Conservation (phyloP, 53 echinoderm and acorn worm genomes). For the Echinometra lucunter region DNA sequence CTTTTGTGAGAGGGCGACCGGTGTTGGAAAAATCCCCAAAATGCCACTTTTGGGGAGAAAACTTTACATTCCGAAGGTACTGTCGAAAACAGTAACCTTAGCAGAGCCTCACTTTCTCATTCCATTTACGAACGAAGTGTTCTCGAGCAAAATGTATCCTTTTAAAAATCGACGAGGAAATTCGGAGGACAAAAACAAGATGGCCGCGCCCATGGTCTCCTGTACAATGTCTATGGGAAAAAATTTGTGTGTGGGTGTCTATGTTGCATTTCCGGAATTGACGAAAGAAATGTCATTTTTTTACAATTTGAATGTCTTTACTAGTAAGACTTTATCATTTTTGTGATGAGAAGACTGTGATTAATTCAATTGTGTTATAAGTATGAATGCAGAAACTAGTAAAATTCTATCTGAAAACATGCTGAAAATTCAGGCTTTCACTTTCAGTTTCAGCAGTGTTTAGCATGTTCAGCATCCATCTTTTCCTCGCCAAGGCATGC, state of each 20-base stretch:
- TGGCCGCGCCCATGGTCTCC: constrained; percentile 84
- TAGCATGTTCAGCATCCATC: no score
- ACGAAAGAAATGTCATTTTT: not conserved
- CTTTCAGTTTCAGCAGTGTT: no score
- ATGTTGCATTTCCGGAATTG: not conserved
- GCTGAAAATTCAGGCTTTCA: no score
- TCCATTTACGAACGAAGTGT: constrained; percentile 80
- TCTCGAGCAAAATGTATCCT: constrained; percentile 80
- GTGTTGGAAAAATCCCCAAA: constrained; percentile 55
- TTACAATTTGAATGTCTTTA: not conserved
- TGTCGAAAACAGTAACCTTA: constrained; percentile 55
- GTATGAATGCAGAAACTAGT: not conserved
- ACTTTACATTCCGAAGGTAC: constrained; percentile 73
- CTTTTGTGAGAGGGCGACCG: constrained; percentile 59
- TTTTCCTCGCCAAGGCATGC: no score
- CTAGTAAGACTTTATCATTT: not conserved
- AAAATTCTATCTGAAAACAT: no score
- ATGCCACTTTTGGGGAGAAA: constrained; percentile 85
- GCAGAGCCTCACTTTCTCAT: constrained; percentile 66
- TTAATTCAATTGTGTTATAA: not conserved
- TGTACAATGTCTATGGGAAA: constrained; percentile 64
- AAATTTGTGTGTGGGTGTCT: not conserved
- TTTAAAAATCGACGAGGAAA: constrained; percentile 56
- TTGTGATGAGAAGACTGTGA: not conserved
- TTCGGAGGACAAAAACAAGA: constrained; percentile 74